Evolutionary conservation across 2,888 invertebrate genomes (phyloP).

Genomic region (Drosophila macrospina): DNA sequence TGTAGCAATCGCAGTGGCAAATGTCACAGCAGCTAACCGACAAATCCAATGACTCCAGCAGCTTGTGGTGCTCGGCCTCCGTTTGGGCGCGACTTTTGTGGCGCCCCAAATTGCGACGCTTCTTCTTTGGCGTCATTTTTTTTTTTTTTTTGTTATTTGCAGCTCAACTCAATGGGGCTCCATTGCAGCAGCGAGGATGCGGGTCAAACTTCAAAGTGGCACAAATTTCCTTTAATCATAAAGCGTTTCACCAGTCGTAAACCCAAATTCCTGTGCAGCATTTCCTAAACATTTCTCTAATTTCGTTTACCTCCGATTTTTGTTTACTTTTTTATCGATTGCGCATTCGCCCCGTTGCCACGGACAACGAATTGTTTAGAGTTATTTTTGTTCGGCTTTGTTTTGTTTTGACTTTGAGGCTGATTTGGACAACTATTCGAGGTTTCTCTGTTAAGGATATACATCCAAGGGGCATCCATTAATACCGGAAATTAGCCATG

Average conservation of each 20-base stretch:
- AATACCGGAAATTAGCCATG: slow-evolving; percentile 61
- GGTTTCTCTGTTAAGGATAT: slow-evolving; percentile 31
- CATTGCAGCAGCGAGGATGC: slow-evolving; percentile 20
- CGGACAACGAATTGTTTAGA: slow-evolving; percentile 43
- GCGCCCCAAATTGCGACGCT: slow-evolving; percentile 60
- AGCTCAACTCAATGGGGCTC: neutral
- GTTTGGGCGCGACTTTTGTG: slow-evolving; percentile 56
- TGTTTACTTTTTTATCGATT: slow-evolving; percentile 77
- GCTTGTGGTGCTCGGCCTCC: slow-evolving; percentile 72
- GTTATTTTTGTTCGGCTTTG: slow-evolving; percentile 35
- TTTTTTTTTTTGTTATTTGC: too few relatives aligned
- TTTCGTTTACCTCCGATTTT: slow-evolving; percentile 22
- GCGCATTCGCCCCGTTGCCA: slow-evolving; percentile 53
- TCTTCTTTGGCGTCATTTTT: slow-evolving; percentile 72
- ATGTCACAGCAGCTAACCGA: slow-evolving; percentile 83
- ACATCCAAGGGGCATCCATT: slow-evolving; percentile 50
- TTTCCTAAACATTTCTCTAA: slow-evolving; percentile 22
- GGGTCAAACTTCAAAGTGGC: slow-evolving; percentile 64
- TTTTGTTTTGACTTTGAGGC: slow-evolving; percentile 55
- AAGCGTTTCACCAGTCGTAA: slow-evolving; percentile 39
- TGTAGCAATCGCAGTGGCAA: slow-evolving; percentile 84
- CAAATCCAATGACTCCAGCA: slow-evolving; percentile 75
- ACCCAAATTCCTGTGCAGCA: slow-evolving; percentile 73
- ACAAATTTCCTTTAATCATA: slow-evolving; percentile 42
- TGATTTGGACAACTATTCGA: slow-evolving; percentile 30